Evolutionary conservation across 2,113 vertebrate genomes (phyloP).

Genomic region (Grammomys dolichurus): DNA sequence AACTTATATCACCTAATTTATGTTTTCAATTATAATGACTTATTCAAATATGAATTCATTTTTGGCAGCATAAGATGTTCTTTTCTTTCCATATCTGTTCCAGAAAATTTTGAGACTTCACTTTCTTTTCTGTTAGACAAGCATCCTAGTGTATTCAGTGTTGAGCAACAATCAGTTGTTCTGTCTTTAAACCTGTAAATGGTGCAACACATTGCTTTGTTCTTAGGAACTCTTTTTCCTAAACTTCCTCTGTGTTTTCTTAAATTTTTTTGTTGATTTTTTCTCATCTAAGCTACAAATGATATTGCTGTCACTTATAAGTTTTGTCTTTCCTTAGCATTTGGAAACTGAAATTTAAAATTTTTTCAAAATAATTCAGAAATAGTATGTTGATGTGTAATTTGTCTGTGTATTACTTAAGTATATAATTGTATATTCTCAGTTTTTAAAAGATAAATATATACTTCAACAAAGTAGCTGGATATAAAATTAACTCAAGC

Average conservation of each 20-base stretch:
- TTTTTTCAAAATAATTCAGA: background rate
- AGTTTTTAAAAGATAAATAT: background rate
- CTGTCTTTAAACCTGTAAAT: constrained; percentile 48
- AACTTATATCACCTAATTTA: background rate
- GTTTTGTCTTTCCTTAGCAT: background rate
- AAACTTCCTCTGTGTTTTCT: constrained; percentile 9
- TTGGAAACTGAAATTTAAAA: background rate
- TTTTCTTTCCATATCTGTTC: background rate
- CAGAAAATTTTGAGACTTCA: background rate
- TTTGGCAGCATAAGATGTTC: background rate
- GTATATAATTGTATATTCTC: background rate
- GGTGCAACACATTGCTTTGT: background rate
- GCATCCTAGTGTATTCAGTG: constrained; percentile 30
- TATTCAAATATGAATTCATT: background rate
- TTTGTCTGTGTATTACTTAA: background rate
- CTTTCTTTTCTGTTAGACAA: background rate
- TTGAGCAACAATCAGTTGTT: constrained; percentile 24
- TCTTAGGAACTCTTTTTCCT: background rate
- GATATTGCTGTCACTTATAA: background rate
- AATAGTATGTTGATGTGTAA: background rate
- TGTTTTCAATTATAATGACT: background rate
- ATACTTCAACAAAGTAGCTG: background rate
- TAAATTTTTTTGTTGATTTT: background rate
- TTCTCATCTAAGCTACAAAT: constrained; percentile 1
- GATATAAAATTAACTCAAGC: too few relatives aligned